Percentiles rank a stretch among this genome's conserved stretches.
These are phyloP conservation scores for Planiliza haematocheilus DNA, from an alignment of 2,113 vertebrate genomes.

Conservation along the genomic window DNA sequence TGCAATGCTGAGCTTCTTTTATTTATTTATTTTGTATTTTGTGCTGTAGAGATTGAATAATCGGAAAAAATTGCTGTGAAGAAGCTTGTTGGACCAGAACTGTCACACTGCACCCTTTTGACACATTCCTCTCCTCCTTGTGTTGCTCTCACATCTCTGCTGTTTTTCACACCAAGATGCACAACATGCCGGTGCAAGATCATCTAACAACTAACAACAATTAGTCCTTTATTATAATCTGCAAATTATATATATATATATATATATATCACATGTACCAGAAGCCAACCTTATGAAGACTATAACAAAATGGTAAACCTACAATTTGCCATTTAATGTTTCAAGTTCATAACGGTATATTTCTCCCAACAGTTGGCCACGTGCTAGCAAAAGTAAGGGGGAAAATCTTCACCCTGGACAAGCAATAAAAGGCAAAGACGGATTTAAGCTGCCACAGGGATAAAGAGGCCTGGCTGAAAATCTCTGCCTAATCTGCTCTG, in stretches of 20 bases:
- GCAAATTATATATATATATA: slow-evolving; percentile 14
- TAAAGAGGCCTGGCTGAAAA: slow-evolving; percentile 67
- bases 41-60: slow-evolving; percentile 31
- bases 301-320: not conserved
- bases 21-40: slow-evolving; percentile 25
- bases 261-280: not conserved
- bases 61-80: slow-evolving; percentile 23
- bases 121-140: slow-evolving; percentile 75
- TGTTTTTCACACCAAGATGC: slow-evolving; percentile 46
- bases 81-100: slow-evolving; percentile 47
- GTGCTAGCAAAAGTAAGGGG: slow-evolving; percentile 43
- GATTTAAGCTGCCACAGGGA: slow-evolving; percentile 59
- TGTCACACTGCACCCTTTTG: slow-evolving; percentile 62
- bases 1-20: slow-evolving; percentile 5
- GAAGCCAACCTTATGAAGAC: slow-evolving; percentile 2
- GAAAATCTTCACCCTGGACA: slow-evolving; percentile 38
- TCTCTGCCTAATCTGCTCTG: slow-evolving; percentile 65
- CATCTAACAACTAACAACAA: slow-evolving; percentile 16
- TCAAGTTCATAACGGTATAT: slow-evolving; percentile 7
- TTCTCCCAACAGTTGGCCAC: slow-evolving; percentile 37
- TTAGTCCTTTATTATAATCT: slow-evolving; percentile 4
- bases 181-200: slow-evolving; percentile 44
- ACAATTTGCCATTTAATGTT: slow-evolving; percentile 16
- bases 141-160: slow-evolving; percentile 66
- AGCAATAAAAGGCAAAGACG: slow-evolving; percentile 63